Conservation (phyloP, 2,113 vertebrate genomes). For the Oenanthe oenanthe region DNA sequence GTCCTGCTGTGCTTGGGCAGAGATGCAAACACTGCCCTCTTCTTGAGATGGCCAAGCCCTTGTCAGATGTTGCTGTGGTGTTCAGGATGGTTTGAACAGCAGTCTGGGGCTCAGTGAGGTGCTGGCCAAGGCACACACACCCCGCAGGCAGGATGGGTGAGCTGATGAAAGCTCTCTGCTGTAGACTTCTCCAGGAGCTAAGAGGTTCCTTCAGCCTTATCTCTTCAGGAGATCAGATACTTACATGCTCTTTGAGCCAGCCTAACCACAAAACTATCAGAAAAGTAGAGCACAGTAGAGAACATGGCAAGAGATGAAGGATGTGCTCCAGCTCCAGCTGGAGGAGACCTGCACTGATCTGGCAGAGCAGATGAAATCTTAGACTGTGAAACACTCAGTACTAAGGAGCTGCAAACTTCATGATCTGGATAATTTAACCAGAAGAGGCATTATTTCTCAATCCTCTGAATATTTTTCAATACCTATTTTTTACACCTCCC, state of each 20-base stretch:
- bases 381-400: background rate
- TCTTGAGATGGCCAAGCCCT: background rate
- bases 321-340: background rate
- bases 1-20: background rate
- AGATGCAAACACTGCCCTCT: background rate
- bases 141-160: background rate
- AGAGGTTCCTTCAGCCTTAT: background rate
- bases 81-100: background rate
- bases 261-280: background rate
- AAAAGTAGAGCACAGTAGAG: background rate
- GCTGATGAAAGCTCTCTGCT: background rate
- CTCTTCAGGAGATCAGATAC: background rate
- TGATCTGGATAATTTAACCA: background rate
- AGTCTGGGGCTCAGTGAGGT: background rate
- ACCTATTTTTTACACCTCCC: background rate
- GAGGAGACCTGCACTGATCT: background rate
- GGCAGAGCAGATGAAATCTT: background rate
- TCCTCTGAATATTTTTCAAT: background rate
- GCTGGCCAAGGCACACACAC: accelerated
- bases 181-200: background rate
- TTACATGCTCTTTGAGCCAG: background rate
- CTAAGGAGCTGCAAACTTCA: background rate
- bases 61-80: background rate
- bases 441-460: background rate
- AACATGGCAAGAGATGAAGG: background rate